These are phyloP conservation scores for Acanthosepion esculentum DNA, from an alignment of 2,888 invertebrate genomes.

Conservation along the genomic window DNA sequence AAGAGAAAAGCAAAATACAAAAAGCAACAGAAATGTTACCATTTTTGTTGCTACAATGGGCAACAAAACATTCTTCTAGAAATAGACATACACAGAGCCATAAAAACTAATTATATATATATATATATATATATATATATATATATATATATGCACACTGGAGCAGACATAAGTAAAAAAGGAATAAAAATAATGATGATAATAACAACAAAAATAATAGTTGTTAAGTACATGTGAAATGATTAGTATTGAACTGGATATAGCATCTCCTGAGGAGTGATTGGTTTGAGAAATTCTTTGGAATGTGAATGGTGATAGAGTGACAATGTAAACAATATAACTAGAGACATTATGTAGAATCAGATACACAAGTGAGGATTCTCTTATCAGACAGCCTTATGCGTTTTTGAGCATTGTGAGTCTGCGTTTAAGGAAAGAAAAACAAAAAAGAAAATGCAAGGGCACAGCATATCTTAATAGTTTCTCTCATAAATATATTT, in stretches of 20 bases:
- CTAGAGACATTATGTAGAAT: neutral
- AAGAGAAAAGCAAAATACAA: neutral
- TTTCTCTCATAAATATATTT: neutral
- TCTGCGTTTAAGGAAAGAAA: neutral
- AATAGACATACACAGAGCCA: neutral
- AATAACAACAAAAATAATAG: neutral
- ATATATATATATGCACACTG: neutral
- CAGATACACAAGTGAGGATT: neutral
- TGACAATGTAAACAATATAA: neutral
- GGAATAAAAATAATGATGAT: neutral
- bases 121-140: neutral
- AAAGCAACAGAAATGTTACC: neutral
- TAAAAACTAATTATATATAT: neutral
- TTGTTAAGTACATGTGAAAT: slow-evolving; percentile 4
- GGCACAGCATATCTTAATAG: neutral
- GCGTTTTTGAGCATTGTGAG: neutral
- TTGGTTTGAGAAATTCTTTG: neutral
- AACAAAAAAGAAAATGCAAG: neutral
- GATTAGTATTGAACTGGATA: slow-evolving; percentile 33
- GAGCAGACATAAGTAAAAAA: neutral
- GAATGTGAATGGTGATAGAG: neutral
- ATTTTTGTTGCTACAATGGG: neutral
- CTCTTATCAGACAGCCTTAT: neutral
- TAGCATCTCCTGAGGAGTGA: slow-evolving; percentile 14
- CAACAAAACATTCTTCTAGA: neutral